These are phyloP conservation scores for Umimayanthus chanpuru DNA, from an alignment of 92 coral and sea anemone species.

Conservation along the genomic window DNA sequence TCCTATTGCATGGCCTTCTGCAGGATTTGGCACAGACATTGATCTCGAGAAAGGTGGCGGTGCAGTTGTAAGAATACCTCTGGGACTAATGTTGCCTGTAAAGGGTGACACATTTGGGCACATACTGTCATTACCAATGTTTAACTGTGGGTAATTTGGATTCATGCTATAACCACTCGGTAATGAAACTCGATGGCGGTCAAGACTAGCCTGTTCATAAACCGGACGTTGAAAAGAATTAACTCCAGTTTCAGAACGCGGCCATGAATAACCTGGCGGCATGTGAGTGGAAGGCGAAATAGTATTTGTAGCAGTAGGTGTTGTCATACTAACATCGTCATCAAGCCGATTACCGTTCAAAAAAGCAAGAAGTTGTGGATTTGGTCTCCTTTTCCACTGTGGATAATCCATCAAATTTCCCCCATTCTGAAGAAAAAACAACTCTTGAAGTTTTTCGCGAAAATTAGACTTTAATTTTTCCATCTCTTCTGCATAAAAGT, in stretches of 20 bases:
- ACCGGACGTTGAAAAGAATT: slow-evolving; percentile 70
- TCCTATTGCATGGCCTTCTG: slow-evolving; percentile 41
- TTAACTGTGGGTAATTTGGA: slow-evolving; percentile 60
- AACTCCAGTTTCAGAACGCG: slow-evolving; percentile 55
- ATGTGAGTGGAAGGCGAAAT: slow-evolving; percentile 60
- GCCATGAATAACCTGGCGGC: slow-evolving; percentile 59
- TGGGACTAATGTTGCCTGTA: slow-evolving; percentile 73
- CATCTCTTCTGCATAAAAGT: slow-evolving; percentile 79
- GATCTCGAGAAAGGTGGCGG: slow-evolving; percentile 75
- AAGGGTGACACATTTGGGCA: slow-evolving; percentile 91
- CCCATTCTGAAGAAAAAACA: slow-evolving; percentile 93
- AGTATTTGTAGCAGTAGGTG: slow-evolving; percentile 63
- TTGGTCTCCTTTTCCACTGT: slow-evolving; percentile 82
- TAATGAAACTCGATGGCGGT: slow-evolving; percentile 54
- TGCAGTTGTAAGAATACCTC: slow-evolving; percentile 53
- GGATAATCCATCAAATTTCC: slow-evolving; percentile 89
- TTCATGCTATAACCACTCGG: slow-evolving; percentile 62
- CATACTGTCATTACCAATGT: slow-evolving; percentile 66
- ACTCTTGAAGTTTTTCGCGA: slow-evolving; percentile 89
- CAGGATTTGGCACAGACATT: slow-evolving; percentile 74
- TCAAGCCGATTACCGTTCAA: slow-evolving; percentile 84
- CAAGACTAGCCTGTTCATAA: slow-evolving; percentile 82
- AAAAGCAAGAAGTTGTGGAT: slow-evolving; percentile 67
- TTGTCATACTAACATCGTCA: slow-evolving; percentile 70
- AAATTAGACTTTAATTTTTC: slow-evolving; percentile 80